Evolutionary conservation across 2,888 invertebrate genomes (phyloP), one percentile per base, ranked within the genome.

Genomic region (Ashinkailepas kermadecensis): DNA sequence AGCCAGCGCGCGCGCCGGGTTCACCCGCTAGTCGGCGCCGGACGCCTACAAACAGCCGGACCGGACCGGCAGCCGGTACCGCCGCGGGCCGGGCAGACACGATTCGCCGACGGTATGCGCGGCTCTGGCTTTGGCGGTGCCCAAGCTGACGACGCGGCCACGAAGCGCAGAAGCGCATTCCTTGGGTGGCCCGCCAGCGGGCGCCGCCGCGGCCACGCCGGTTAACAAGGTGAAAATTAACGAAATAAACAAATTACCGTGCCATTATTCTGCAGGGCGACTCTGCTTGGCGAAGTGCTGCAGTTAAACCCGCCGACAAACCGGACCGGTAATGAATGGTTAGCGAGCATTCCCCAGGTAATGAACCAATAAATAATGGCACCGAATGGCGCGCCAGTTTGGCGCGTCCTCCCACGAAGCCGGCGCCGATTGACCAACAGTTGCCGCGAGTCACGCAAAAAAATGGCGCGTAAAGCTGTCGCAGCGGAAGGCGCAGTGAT

Each of bases 201-300:
- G 39, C 39, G 15, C 23, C 2, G 25, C 67, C 25, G 70, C 70
- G 74, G 56, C 74, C 56, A n/a, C 11, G 23, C 67, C 25, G 74
- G 56, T 56, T 74, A 74, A 74, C 74, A 74, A 74, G 74, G 74
- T 74, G 74, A 56, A 74, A 74, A 74, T 74, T 74, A 74, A 74
- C 74, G 74, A 74, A 74, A 74, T 74, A 74, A 74, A 74, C 74
- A 74, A 74, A 74, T 74, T 74, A 74, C 74, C 54, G 74, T 10
- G 74, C 56, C 56, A 74, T 74, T 74, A 54, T 39, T 23, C 39
- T 70, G 70, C 70, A 70, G 39, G 25, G 70, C 15, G 64, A 39
- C 39, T 25, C 70, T 39, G 15, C 39, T 4, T 7, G 39, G 39
- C 70, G 70, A 15, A 13, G 59, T 59, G 59, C 59, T 59, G 59